Evolutionary conservation across 2,113 vertebrate species (phyloP), one percentile per base, ranked within the genome.

Genomic region (Indri indri): DNA sequence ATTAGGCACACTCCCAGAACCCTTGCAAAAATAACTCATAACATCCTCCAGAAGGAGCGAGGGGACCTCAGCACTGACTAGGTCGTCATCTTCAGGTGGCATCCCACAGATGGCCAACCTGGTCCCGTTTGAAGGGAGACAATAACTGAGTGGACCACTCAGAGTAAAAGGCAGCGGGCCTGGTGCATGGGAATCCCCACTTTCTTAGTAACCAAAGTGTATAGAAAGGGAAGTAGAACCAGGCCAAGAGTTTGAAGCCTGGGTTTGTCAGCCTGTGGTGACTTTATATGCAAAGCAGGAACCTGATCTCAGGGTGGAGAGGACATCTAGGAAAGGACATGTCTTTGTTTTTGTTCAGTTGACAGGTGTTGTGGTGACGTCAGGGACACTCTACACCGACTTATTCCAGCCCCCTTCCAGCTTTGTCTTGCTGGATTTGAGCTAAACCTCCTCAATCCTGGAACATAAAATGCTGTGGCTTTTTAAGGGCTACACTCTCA

Each of bases 311-410:
- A 30, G 83, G 23, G 42, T 9, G 59, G 50, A n/a, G 30, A 91
- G 91, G 50, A 7, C 14, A 6, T 50, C 45, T 16, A 68, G 92
- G 68, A 66, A 91, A 61, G 68, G 61, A 54, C 17, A 30, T 9
- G n/a, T 12, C 45, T 95, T 94, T 30, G 20, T 85, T 91, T 96
- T 84, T 73, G 57, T 87, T 91, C 84, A 30, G 65, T 20, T 57
- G 90, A 90, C 84, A 95, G 96, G 94, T 95, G 84, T 79, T 90
- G 42, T 2, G 0, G 3, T 83, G 34, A 57, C 11, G 0, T 86
- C 90, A 92, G 70, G 70, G 92, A 97, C 91, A 92, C 23, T 40
- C 74, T 25, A 50, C 52, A 81, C 70, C 0, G 2, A 37, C 20
- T 71, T 18, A 13, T 71, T 65, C 57, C 79, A 57, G 66, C 14